Evolutionary conservation across 2,797 vertebrate species (phyloP).

Genomic region (Thalassophryne amazonica): DNA sequence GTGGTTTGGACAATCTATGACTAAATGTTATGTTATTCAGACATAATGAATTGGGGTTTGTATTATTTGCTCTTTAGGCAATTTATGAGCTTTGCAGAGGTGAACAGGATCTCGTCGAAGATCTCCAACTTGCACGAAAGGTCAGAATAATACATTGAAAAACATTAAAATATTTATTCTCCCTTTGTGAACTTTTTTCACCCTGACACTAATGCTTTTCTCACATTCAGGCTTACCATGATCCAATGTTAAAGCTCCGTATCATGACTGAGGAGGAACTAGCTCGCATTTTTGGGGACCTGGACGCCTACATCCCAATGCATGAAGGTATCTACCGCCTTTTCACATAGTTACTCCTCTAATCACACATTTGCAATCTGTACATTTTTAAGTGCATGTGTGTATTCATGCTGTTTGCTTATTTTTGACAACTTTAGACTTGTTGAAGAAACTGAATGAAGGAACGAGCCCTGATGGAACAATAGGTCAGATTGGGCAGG

Average conservation of each 20-base stretch:
- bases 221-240: conserved; percentile 87
- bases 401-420: not conserved
- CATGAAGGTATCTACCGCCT: conserved; percentile 86
- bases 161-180: not conserved
- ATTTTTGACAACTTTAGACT: conserved; percentile 65
- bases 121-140: conserved; percentile 96
- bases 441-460: conserved; percentile 85
- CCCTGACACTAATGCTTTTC: not conserved
- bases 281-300: conserved; percentile 92
- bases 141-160: conserved; percentile 49
- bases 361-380: not conserved
- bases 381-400: not conserved
- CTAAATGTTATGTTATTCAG: no score
- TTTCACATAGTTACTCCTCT: no score
- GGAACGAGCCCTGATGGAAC: conserved; percentile 89
- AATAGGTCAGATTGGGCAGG: conserved; percentile 90
- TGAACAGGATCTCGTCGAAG: conserved; percentile 96
- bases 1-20: no score
- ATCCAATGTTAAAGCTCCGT: conserved; percentile 97
- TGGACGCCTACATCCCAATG: conserved; percentile 95
- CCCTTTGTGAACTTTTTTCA: not conserved
- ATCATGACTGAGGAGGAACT: conserved; percentile 96
- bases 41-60: not conserved
- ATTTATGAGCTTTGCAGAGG: conserved; percentile 94
- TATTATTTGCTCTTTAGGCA: conserved; percentile 75